These are phyloP conservation scores for Erynnis tages DNA, from an alignment of 2,888 invertebrate genomes.

Conservation along the genomic window DNA sequence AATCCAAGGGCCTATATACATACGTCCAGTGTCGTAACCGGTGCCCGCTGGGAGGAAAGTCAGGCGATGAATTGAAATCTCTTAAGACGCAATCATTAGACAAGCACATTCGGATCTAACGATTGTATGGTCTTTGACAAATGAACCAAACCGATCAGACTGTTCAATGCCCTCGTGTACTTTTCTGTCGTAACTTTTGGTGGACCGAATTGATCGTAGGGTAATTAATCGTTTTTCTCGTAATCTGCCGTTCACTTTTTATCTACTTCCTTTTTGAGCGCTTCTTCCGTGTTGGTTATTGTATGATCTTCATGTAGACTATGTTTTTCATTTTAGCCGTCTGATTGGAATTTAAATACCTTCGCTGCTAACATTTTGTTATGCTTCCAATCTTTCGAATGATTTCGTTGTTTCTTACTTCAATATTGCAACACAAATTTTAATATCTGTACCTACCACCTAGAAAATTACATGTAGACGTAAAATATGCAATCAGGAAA, in stretches of 20 bases:
- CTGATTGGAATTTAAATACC: no score
- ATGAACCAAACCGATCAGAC: background rate
- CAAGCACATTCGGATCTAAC: background rate
- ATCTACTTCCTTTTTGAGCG: slow-evolving; percentile 2
- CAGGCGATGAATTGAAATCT: slow-evolving; percentile 12
- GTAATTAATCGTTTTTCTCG: slow-evolving; percentile 13
- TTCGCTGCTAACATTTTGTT: no score
- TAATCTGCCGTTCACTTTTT: slow-evolving; percentile 9
- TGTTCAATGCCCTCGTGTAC: background rate
- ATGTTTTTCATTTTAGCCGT: no score
- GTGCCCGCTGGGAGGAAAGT: slow-evolving; percentile 20
- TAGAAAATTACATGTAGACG: no score
- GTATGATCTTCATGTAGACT: background rate
- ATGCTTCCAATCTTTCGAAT: no score
- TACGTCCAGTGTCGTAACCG: slow-evolving; percentile 16
- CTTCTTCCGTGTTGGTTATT: background rate
- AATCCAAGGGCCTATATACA: slow-evolving; percentile 11
- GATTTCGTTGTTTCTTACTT: no score
- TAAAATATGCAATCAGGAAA: no score
- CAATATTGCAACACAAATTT: no score
- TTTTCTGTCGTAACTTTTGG: background rate
- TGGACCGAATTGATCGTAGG: background rate
- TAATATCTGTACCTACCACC: no score
- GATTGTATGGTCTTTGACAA: background rate
- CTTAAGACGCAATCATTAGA: slow-evolving; percentile 1